Base-by-base conservation (phyloP, 1,140 invertebrate species). In the Trichonephila inaurata region DNA sequence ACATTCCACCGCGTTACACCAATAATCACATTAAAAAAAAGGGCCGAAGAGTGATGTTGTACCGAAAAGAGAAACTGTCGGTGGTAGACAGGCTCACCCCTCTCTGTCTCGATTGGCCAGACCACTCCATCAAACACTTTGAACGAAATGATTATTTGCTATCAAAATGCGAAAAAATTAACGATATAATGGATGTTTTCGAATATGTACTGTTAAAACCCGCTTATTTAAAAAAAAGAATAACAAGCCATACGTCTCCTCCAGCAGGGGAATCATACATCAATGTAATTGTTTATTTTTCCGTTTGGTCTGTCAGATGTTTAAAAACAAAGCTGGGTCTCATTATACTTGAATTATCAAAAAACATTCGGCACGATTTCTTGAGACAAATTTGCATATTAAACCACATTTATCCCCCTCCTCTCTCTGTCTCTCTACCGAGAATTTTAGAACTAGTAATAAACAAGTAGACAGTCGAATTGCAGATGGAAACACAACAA, bases 251-350 rank as follows among this genome's bases (percentile, higher is more conserved):
- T 58, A 85, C n/a, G 51, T 87, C 85, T 86, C 85, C 21, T 60
- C 58, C 58, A 40, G 16, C 60, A 12, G 3, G 21, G 21, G 10
- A 33, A 61, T 24, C 89, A 77, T 90, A 90, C 81, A 90, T 90
- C 89, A 90, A 90, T 90, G 89, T 28, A 89, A 81, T 87, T 62
- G 58, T 90, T 89, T 89, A 81, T 61, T 89, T 89, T n/a, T 51
- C 64, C 87, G 19, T 60, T 24, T 90, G 64, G 21, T 44, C 14
- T 7, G 24, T 72, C 28, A 72, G 33, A 77, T 51, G 60, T 58
- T 44, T 18, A 90, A 81, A 60, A 40, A 58, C 28, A n/a, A 60
- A 51, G 61, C 40, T 40, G 28, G n/a, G 40, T 44, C 64, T 81
- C 64, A 81, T 90, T 90, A 81, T 33, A 12, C 62, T 69, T 10